Evolutionary conservation across 2,888 invertebrate species (phyloP).

Genomic region (Phengaris arion): DNA sequence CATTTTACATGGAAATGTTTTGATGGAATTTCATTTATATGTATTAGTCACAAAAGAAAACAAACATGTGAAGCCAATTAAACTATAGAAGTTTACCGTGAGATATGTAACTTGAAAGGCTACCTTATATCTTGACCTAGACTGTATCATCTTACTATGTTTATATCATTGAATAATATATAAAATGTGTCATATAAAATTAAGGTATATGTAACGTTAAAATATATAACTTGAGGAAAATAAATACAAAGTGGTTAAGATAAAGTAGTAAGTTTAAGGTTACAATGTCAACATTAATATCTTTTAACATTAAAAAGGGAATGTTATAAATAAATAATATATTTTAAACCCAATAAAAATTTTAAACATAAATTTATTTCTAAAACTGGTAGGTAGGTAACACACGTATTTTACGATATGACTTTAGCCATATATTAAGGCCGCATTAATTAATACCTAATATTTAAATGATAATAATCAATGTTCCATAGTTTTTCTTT

Average conservation of each 20-base stretch:
- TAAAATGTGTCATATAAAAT: not conserved
- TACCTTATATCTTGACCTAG: not conserved
- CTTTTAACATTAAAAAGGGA: too few relatives aligned
- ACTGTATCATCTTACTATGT: not conserved
- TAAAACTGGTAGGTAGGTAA: not conserved
- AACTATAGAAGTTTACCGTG: not conserved
- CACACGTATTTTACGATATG: not conserved
- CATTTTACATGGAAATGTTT: too few relatives aligned
- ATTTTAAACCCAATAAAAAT: too few relatives aligned
- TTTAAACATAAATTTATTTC: not conserved
- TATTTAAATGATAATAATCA: not conserved
- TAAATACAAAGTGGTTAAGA: constrained; percentile 4
- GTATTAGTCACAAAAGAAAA: too few relatives aligned
- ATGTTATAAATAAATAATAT: too few relatives aligned
- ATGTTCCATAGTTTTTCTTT: constrained; percentile 1
- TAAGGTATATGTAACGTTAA: not conserved
- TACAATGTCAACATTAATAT: not conserved
- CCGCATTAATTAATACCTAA: not conserved
- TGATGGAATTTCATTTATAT: too few relatives aligned
- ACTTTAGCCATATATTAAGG: not conserved
- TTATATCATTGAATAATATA: not conserved
- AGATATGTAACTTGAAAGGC: not conserved
- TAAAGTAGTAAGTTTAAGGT: not conserved
- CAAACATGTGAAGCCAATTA: not conserved
- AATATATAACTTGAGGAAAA: not conserved